Conservation (phyloP, 1,140 invertebrate genomes). For the Subanguina moxae region DNA sequence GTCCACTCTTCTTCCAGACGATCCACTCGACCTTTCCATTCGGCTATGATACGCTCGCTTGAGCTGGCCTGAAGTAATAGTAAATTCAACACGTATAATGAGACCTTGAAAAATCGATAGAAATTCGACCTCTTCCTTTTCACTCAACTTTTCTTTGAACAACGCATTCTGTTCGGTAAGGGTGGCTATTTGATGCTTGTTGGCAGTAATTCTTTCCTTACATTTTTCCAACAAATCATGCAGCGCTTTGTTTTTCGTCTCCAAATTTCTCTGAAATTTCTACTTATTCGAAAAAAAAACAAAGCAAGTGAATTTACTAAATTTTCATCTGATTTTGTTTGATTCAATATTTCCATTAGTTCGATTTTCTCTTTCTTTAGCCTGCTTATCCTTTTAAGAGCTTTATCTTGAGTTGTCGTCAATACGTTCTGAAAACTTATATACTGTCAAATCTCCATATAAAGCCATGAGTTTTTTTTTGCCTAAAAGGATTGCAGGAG, state of each 20-base stretch:
- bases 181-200: constrained; percentile 33
- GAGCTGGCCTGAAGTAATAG: not conserved
- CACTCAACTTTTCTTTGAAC: constrained; percentile 14
- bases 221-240: constrained; percentile 44
- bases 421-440: constrained; percentile 35
- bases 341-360: constrained; percentile 18
- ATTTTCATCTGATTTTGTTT: constrained; percentile 20
- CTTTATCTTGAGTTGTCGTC: constrained; percentile 47
- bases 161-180: constrained; percentile 35
- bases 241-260: constrained; percentile 32
- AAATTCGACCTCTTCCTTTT: not conserved
- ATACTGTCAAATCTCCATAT: no score
- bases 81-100: no score
- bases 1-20: constrained; percentile 39
- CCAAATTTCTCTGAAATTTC: not conserved
- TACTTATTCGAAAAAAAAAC: no score
- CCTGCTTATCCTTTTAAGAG: constrained; percentile 38
- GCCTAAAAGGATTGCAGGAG: no score
- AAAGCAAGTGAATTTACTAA: not conserved
- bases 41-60: constrained; percentile 34
- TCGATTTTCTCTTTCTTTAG: constrained; percentile 38
- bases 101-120: no score
- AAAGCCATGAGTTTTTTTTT: no score
- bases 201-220: constrained; percentile 42
- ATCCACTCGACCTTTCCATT: constrained; percentile 51